Evolutionary conservation across 2,797 vertebrate genomes (phyloP).

Genomic region (Poecilia picta): DNA sequence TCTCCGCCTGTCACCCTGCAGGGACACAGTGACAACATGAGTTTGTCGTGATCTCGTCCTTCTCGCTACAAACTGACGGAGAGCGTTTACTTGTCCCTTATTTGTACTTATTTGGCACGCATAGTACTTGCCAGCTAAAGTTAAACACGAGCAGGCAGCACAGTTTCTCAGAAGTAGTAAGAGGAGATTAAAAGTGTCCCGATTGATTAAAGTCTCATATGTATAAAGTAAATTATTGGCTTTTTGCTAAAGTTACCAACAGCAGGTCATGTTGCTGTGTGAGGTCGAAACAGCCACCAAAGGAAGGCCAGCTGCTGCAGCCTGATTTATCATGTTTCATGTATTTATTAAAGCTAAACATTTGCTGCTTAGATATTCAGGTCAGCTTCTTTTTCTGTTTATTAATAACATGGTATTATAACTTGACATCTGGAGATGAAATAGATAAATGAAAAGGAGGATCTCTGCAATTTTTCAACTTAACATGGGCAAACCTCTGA

Average conservation of each 20-base stretch:
- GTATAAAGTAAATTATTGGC: background rate
- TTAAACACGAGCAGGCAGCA: background rate
- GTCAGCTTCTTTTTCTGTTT: background rate
- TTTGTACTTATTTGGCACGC: background rate
- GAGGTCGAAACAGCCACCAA: background rate
- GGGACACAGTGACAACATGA: slow-evolving; percentile 36
- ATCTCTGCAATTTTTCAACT: background rate
- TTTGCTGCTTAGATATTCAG: background rate
- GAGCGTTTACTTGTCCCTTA: background rate
- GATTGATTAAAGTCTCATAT: background rate
- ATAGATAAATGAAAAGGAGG: background rate
- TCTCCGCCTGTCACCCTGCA: slow-evolving; percentile 89
- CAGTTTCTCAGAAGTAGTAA: background rate
- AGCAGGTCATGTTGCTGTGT: background rate
- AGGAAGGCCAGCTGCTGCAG: background rate
- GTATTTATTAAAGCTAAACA: background rate
- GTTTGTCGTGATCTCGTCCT: slow-evolving; percentile 15
- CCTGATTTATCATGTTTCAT: background rate
- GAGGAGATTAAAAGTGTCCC: background rate
- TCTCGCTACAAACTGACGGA: background rate
- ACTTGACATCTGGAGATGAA: background rate
- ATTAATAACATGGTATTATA: background rate
- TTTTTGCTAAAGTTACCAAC: background rate
- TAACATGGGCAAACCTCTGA: background rate
- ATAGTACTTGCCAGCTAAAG: background rate